Conservation (phyloP, 2,113 vertebrate species). For the Catharus minimus region DNA sequence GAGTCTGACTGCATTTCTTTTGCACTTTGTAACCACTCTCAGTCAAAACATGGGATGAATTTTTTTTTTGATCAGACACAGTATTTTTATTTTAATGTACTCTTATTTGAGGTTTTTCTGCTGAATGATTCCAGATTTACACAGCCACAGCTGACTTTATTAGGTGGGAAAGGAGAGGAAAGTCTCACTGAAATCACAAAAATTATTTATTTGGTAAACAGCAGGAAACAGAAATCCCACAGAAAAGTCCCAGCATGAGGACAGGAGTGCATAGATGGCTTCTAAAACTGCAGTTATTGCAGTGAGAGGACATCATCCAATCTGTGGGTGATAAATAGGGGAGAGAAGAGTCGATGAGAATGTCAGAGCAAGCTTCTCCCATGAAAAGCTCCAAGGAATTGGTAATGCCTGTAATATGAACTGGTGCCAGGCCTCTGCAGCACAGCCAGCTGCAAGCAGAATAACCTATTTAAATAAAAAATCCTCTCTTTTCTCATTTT, state of each 20-base stretch:
- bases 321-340: background rate
- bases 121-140: background rate
- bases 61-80: background rate
- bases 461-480: constrained; percentile 30
- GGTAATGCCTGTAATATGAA: background rate
- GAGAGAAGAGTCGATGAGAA: background rate
- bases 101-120: background rate
- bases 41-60: background rate
- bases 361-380: background rate
- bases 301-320: background rate
- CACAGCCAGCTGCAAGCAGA: constrained; percentile 12
- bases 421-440: constrained; percentile 18
- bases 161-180: background rate
- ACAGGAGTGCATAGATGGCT: background rate
- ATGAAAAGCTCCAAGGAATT: constrained; percentile 25
- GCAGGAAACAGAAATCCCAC: background rate
- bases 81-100: background rate
- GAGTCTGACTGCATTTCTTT: background rate
- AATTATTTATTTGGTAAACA: background rate
- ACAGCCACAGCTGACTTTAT: background rate
- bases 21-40: background rate
- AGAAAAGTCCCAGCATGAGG: background rate
- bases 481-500: background rate
- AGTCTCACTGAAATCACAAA: background rate
- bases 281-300: background rate